A percentile compares a stretch with the other conserved stretches of the same genome.
Evolutionary conservation across 2,888 invertebrate species (phyloP).

Genomic region (Carpatolechia fugitivella): DNA sequence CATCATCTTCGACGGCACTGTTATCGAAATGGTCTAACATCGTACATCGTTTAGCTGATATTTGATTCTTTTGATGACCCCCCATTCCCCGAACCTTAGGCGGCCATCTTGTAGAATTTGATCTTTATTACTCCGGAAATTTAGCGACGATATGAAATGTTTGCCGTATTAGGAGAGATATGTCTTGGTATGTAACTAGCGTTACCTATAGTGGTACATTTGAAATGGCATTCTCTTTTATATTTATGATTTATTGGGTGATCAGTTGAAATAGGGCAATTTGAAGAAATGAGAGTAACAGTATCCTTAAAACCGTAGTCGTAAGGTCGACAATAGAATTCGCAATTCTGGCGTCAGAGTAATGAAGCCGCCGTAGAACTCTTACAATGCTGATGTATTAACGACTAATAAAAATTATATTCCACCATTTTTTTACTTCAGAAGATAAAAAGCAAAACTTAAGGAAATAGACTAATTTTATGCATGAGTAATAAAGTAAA

Average conservation of each 20-base stretch:
- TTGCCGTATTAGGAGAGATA: background rate
- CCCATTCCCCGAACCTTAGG: conserved; percentile 29
- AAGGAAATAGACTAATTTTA: too few species aligned
- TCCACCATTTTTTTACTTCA: too few species aligned
- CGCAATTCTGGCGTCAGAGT: too few species aligned
- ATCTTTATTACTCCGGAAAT: conserved; percentile 7
- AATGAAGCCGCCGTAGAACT: too few species aligned
- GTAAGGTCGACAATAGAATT: too few species aligned
- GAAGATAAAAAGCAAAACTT: too few species aligned
- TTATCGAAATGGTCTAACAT: conserved; percentile 58
- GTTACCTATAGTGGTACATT: background rate
- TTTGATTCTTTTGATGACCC: conserved; percentile 51
- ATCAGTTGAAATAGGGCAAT: background rate
- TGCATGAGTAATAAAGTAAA: too few species aligned
- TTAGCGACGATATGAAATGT: background rate
- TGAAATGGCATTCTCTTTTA: background rate
- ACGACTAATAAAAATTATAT: too few species aligned
- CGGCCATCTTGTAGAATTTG: conserved; percentile 11
- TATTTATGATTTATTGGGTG: background rate
- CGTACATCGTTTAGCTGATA: conserved; percentile 59
- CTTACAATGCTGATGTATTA: too few species aligned
- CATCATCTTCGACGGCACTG: conserved; percentile 54
- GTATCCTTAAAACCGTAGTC: too few species aligned
- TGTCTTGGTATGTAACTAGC: background rate
- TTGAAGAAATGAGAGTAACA: background rate